Base-by-base conservation (phyloP, 2,888 invertebrate species). In the Ischnus inquisitorius region DNA sequence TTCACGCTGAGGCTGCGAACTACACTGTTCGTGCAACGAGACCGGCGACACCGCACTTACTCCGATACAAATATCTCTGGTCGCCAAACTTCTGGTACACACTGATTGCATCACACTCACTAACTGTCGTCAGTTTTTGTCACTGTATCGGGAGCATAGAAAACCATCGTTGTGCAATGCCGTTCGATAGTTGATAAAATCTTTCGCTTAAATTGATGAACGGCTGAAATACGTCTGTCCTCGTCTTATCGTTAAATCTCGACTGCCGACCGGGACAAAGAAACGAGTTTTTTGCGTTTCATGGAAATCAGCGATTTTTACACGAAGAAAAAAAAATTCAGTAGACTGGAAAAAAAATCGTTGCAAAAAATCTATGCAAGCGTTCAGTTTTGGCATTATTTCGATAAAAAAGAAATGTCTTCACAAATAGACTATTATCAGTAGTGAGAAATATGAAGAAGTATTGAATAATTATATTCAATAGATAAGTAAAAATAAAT, bases 1-100 rank as follows among this genome's bases (percentile, higher is more conserved):
- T 87, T 86, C 79, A 81, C 78, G 75, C 76, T 75, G 82, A 86
- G 82, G 76, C 79, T 79, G 60, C 82, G 83, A 83, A 82, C 79
- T 67, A 82, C 60, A 60, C 62, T 46, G 46, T 46, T 60, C 28
- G 62, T 46, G 62, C 46, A 46, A 74, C 72, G 43, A 46, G 57
- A 74, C 16, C 19, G 25, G 12, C 28, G 28, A 34, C 46, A 62
- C 46, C 46, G 46, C 28, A 10, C 22, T 28, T 62, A 62, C 10
- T n/a, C 34, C 16, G 62, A n/a, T 68, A 57, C 67, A 46, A 77
- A 46, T 16, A 48, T 57, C 62, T 39, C 75, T 69, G 80, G 71
- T 67, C 57, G 81, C 75, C 62, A 82, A 80, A 69, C 41, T 62
- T 74, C 81, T 80, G 75, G 75, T 12, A 48, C 60, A 82, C 51